Conservation (phyloP, 2,113 vertebrate species). For the Peromyscus leucopus region DNA sequence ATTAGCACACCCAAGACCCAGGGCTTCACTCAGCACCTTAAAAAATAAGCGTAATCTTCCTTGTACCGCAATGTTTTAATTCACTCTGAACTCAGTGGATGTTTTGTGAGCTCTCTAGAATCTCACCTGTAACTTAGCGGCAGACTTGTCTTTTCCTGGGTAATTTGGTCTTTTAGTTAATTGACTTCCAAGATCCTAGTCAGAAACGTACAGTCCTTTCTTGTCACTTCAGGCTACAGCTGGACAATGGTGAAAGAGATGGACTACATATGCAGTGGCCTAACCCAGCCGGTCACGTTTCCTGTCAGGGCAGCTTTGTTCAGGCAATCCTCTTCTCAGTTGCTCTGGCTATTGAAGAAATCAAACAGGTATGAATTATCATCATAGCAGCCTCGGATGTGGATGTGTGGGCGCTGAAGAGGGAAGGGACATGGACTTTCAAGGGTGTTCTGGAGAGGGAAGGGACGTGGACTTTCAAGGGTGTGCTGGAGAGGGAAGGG, state of each 20-base stretch:
- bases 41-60: neutral
- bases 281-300: slow-evolving; percentile 92
- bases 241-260: slow-evolving; percentile 94
- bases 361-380: slow-evolving; percentile 89
- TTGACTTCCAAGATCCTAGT: neutral
- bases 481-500: no score
- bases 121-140: slow-evolving; percentile 10
- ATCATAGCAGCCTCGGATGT: neutral
- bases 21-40: neutral
- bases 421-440: neutral
- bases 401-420: neutral
- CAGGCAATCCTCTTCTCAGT: slow-evolving; percentile 88
- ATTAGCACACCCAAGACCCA: neutral
- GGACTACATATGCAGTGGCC: slow-evolving; percentile 88
- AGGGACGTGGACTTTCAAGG: no score
- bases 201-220: slow-evolving; percentile 12
- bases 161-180: slow-evolving; percentile 55
- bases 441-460: no score
- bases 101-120: neutral
- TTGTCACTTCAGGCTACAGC: slow-evolving; percentile 90
- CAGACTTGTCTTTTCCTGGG: neutral
- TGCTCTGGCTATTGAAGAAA: slow-evolving; percentile 92
- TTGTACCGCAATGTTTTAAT: slow-evolving; percentile 27
- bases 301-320: slow-evolving; percentile 93
- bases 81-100: slow-evolving; percentile 4